Percentiles rank a stretch among this genome's conserved stretches.
These are phyloP conservation scores for Cyanistes caeruleus DNA, from an alignment of 2,113 vertebrate species.

Conservation along the genomic window DNA sequence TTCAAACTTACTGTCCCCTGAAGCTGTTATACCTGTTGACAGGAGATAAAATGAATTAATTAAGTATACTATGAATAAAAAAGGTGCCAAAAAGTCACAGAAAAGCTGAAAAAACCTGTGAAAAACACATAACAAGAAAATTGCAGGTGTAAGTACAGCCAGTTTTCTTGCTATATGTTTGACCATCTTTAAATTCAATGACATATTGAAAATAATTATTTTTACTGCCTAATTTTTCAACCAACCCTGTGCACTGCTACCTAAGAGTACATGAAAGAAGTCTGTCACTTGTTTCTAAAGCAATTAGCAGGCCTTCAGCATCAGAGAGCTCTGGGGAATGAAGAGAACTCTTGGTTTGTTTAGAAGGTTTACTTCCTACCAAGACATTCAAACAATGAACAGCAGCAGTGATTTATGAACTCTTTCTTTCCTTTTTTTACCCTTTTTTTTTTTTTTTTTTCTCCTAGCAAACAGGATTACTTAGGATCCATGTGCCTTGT, in stretches of 20 bases:
- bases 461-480: fast-evolving
- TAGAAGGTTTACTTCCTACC: background rate
- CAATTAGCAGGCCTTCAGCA: background rate
- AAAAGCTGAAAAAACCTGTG: background rate
- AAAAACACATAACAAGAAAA: background rate
- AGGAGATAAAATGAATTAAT: background rate
- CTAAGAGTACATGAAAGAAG: background rate
- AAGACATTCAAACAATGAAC: background rate
- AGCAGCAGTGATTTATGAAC: background rate
- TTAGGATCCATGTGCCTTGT: background rate
- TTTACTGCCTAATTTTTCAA: background rate
- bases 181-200: background rate
- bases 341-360: background rate
- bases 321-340: background rate
- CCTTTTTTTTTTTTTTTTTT: background rate
- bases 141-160: background rate
- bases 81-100: background rate
- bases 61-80: background rate
- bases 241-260: background rate
- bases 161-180: background rate
- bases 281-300: background rate
- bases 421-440: background rate
- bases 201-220: background rate
- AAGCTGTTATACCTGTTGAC: background rate
- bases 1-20: background rate